A percentile compares a stretch with the other conserved stretches of the same genome.
phyloP scores from a whole-genome alignment of 1,140 invertebrate genomes.

The Ceratina japonica region DNA sequence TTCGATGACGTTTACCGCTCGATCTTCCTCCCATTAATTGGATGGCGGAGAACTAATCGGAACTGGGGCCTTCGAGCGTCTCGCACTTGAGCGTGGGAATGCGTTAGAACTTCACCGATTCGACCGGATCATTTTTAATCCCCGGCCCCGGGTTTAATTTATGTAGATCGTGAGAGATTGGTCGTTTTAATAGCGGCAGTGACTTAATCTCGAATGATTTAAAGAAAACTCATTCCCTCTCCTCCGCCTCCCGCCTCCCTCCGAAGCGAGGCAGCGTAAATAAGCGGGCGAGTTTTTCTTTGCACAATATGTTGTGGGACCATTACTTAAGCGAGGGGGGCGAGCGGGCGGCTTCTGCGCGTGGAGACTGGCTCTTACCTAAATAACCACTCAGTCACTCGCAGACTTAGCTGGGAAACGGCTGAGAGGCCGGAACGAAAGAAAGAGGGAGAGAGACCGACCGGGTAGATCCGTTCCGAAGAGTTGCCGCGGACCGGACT shows the following conservation, averaged over 20 bases:
- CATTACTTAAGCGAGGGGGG: constrained; percentile 71
- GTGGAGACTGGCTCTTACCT: constrained; percentile 78
- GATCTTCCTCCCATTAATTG: constrained; percentile 10
- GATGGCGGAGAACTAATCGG: too few relatives aligned
- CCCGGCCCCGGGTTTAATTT: too few relatives aligned
- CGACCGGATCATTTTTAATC: too few relatives aligned
- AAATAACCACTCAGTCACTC: constrained; percentile 81
- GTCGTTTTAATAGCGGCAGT: not conserved
- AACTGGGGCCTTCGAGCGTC: not conserved
- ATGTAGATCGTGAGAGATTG: too few relatives aligned
- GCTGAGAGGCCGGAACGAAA: constrained; percentile 23
- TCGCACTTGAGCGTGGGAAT: not conserved
- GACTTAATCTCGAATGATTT: too few relatives aligned
- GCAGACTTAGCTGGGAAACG: constrained; percentile 70
- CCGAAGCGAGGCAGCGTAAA: constrained; percentile 60
- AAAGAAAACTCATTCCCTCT: not conserved
- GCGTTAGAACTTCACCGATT: not conserved
- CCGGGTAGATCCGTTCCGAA: constrained; percentile 25
- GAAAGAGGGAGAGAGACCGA: constrained; percentile 16
- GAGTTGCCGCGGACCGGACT: constrained; percentile 20
- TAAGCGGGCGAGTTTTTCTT: constrained; percentile 72
- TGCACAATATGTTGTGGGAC: constrained; percentile 74
- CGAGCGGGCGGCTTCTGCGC: constrained; percentile 63
- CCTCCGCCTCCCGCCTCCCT: not conserved
- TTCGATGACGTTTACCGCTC: not conserved